Percentiles rank a stretch among this genome's conserved stretches.
Conservation (phyloP, 2,888 invertebrate genomes). For the Dilophus febrilis region DNA sequence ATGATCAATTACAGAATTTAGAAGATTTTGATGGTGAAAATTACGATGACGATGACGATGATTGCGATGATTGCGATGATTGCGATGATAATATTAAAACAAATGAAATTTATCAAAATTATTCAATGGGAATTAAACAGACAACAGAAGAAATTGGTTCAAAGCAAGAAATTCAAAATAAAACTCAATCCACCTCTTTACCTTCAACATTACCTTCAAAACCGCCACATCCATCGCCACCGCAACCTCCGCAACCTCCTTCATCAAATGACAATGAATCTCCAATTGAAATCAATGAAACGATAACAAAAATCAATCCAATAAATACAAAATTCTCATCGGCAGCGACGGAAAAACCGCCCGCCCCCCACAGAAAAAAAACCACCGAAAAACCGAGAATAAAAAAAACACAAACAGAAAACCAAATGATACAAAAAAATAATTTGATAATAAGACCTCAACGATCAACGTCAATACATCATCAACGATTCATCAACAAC, state of each 20-base stretch:
- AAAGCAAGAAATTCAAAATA: not conserved
- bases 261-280: not conserved
- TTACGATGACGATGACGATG: too few relatives aligned
- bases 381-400: too few relatives aligned
- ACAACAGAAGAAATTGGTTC: not conserved
- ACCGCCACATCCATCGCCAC: conserved; percentile 9
- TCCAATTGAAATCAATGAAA: conserved; percentile 9
- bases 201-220: conserved; percentile 1
- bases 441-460: too few relatives aligned
- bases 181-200: not conserved
- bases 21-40: too few relatives aligned
- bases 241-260: conserved; percentile 2
- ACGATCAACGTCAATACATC: conserved; percentile 2
- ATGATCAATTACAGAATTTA: too few relatives aligned
- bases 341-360: not conserved
- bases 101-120: conserved; percentile 19
- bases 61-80: conserved; percentile 21
- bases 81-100: conserved; percentile 23
- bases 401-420: not conserved
- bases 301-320: conserved; percentile 6
- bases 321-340: too few relatives aligned
- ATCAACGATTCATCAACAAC: conserved; percentile 4
- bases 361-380: too few relatives aligned
- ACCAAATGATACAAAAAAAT: not conserved
- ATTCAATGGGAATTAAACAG: conserved; percentile 17